Evolutionary conservation across 2,888 invertebrate genomes (phyloP), one percentile per base, ranked within the genome.

Genomic region (Ceraclea dissimilis): DNA sequence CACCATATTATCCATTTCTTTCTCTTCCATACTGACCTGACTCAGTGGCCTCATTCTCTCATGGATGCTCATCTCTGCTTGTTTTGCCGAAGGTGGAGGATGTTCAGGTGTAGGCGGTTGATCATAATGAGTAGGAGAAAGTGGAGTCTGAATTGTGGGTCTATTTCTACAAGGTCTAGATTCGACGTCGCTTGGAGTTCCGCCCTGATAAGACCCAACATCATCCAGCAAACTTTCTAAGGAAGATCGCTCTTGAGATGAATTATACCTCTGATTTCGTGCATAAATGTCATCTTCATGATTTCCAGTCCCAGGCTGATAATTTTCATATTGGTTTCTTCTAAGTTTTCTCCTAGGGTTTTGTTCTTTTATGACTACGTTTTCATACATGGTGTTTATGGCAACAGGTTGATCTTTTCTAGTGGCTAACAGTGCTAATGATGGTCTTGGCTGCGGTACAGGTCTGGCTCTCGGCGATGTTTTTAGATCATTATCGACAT

Each of bases 101-200:
- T 93, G 93, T 65, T 94, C 93, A 0, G 94, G 94, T 11, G 94
- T 95, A 10, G 94, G 92, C 11, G 94, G 93, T 72, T 94, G 93
- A 52, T 85, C 82, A 67, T 93, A 93, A 69, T 92, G 90, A 49
- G 92, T 90, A 18, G 94, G 94, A 64, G 92, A 93, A 65, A 90
- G 75, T 0, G 94, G 94, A 65, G 80, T 69, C 64, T 79, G 71
- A 20, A 73, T 66, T 69, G 74, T 77, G 62, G 69, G 67, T 46
- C 72, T 72, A 61, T 67, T 70, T 66, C 70, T 72, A 61, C 68
- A 71, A 66, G 70, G 72, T 61, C 74, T 69, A 18, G 48, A 49
- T 64, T 78, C 78, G 66, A 74, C 74, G 65, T 77, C 72, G 63
- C 74, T 72, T 21, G 76, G 77, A 63, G 74, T 77, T 56, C 79